These are phyloP conservation scores for Chrysochloris asiatica DNA, from an alignment of 2,113 vertebrate genomes.

Conservation along the genomic window DNA sequence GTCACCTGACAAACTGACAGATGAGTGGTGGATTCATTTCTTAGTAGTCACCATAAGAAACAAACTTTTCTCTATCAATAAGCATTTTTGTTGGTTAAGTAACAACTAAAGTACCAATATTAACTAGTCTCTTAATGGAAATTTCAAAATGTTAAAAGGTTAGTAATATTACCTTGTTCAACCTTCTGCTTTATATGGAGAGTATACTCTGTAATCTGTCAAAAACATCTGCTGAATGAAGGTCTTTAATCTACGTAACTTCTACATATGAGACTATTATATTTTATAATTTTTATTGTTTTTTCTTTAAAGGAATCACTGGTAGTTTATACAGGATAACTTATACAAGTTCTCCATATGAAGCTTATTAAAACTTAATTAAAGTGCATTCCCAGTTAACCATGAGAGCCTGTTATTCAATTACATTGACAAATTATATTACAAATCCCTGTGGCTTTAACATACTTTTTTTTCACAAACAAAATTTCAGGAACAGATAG, in stretches of 20 bases:
- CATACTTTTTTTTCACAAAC: slow-evolving; percentile 38
- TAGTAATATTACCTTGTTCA: slow-evolving; percentile 18
- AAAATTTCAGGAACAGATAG: slow-evolving; percentile 52
- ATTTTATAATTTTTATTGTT: slow-evolving; percentile 69
- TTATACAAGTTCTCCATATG: slow-evolving; percentile 65
- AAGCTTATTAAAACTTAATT: slow-evolving; percentile 73
- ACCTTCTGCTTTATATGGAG: slow-evolving; percentile 54
- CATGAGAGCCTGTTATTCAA: slow-evolving; percentile 55
- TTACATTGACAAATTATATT: slow-evolving; percentile 63
- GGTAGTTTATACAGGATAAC: slow-evolving; percentile 68
- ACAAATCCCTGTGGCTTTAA: slow-evolving; percentile 47
- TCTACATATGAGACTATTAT: slow-evolving; percentile 31
- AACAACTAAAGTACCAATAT: slow-evolving; percentile 15
- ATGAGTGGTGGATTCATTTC: too few relatives aligned
- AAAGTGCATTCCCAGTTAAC: slow-evolving; percentile 70
- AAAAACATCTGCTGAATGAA: slow-evolving; percentile 43
- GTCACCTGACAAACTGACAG: too few relatives aligned
- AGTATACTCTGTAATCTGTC: slow-evolving; percentile 45
- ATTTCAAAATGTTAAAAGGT: slow-evolving; percentile 62
- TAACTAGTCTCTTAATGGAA: slow-evolving; percentile 44
- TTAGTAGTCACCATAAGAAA: slow-evolving; percentile 45
- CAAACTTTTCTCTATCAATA: slow-evolving; percentile 20
- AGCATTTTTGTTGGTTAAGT: slow-evolving; percentile 40
- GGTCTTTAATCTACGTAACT: slow-evolving; percentile 73
- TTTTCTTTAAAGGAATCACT: slow-evolving; percentile 64